Base-by-base conservation (phyloP, 2,888 invertebrate species). In the Meloe dianella region DNA sequence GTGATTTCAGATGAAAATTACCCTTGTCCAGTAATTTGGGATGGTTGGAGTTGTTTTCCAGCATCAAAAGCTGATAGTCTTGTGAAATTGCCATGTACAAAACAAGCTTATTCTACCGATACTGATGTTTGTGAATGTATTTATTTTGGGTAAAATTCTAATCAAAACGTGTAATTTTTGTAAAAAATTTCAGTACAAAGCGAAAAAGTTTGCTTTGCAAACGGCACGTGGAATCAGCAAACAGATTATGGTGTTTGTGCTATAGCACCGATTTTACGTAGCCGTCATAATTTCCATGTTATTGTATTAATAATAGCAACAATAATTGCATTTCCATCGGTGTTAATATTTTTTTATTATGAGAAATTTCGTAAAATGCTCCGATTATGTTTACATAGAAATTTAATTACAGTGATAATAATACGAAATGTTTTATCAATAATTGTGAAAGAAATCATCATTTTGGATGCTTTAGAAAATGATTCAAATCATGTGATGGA, bases 31-130 rank as follows among this genome's bases (percentile, higher is more conserved):
- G 81, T 86, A 10, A 85, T 88, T 0, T 90, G 89, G 85, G 90
- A 90, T 70, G 89, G 86, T 0, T 91, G 89, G 89, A 86, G 86
- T 6, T 91, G 90, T 76, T 90, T 88, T 85, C 82, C 81, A 14
- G 77, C 82, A 8, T 83, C 86, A 0, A 77, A 82, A 20, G 80
- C 83, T 0, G 85, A 84, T 4, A 83, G 84, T 1, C 76, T 82
- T 0, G 84, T 84, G 0, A 77, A 75, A n/a, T 81, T 85, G 68
- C 79, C 86, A 0, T 91, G 90, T 77, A 86, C 89, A 0, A 58
- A 51, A 32, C 89, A 89, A 74, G 88, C 88, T 0, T 89, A 89
- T 73, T 86, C 87, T 24, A 85, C 85, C 61, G 88, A 89, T 0
- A 77, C 76, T 24, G 81, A 85, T n/a, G 88, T 89, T 62, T 88